A percentile compares a stretch with the other conserved stretches of the same genome.
Evolutionary conservation across 2,888 invertebrate species (phyloP).

Genomic region (Troglohyphantes excavatus): DNA sequence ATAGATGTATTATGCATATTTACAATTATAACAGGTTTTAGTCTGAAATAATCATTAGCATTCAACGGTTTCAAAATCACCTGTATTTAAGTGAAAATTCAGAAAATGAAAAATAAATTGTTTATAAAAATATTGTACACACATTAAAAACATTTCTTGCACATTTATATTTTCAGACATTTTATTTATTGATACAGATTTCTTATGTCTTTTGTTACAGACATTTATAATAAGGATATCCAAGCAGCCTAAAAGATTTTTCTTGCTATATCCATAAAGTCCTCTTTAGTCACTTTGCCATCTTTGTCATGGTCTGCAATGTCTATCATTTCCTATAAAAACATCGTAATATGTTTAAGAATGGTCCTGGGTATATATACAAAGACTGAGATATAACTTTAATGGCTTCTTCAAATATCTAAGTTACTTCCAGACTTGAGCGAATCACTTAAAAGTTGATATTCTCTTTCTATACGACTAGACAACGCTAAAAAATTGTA

Average conservation of each 20-base stretch:
- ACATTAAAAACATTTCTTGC: background rate
- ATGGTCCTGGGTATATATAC: too few relatives aligned
- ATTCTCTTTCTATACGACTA: too few relatives aligned
- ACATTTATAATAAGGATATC: background rate
- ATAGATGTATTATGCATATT: background rate
- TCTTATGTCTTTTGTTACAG: too few relatives aligned
- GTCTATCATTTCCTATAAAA: constrained; percentile 59
- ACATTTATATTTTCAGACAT: background rate
- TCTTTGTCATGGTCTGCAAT: constrained; percentile 24
- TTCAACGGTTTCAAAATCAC: background rate
- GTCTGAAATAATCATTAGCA: background rate
- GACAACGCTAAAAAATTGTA: too few relatives aligned
- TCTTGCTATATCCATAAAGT: constrained; percentile 44
- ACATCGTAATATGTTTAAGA: background rate
- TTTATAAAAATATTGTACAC: background rate
- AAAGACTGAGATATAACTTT: too few relatives aligned
- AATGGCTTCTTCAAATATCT: too few relatives aligned
- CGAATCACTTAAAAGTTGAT: too few relatives aligned
- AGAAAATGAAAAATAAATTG: background rate
- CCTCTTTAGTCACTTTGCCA: constrained; percentile 22
- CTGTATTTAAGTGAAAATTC: background rate
- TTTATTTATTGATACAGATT: too few relatives aligned
- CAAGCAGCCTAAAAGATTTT: constrained; percentile 60
- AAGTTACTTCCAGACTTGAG: too few relatives aligned
- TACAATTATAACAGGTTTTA: background rate